Percentiles rank a stretch among this genome's conserved stretches.
These are phyloP conservation scores for Sebastolobus altivelis DNA, from an alignment of 2,797 vertebrate genomes.

Conservation along the genomic window DNA sequence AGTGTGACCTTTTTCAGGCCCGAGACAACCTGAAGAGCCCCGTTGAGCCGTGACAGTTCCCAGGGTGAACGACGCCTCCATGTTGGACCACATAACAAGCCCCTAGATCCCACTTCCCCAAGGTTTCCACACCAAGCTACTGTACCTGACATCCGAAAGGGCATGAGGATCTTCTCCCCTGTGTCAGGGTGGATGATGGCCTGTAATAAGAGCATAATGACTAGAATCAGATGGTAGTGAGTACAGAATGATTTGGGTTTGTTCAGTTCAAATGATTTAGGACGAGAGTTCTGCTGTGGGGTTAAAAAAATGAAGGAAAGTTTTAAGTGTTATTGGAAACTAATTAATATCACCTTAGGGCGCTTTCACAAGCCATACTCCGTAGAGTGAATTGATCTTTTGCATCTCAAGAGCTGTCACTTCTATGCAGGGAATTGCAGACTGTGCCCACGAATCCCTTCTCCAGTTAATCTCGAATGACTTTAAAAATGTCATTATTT, in stretches of 20 bases:
- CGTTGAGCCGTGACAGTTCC: constrained; percentile 69
- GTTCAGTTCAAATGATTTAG: neutral
- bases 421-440: too few relatives aligned
- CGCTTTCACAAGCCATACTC: too few relatives aligned
- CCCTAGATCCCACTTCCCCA: constrained; percentile 33
- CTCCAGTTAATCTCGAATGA: too few relatives aligned
- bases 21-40: constrained; percentile 75
- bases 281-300: neutral
- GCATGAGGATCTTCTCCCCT: constrained; percentile 96
- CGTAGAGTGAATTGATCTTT: too few relatives aligned
- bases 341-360: neutral
- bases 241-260: neutral
- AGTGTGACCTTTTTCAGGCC: constrained; percentile 84
- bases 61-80: constrained; percentile 51
- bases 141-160: constrained; percentile 97
- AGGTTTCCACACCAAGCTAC: constrained; percentile 30
- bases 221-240: constrained; percentile 48
- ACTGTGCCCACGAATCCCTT: too few relatives aligned
- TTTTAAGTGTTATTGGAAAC: neutral
- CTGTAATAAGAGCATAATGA: constrained; percentile 75
- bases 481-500: too few relatives aligned
- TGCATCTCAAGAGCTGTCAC: too few relatives aligned
- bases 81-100: constrained; percentile 78
- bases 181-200: constrained; percentile 96
- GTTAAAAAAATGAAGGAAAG: neutral